These are phyloP conservation scores for Thereuonema tuberculata DNA, from an alignment of 1,140 invertebrate genomes.

Conservation along the genomic window DNA sequence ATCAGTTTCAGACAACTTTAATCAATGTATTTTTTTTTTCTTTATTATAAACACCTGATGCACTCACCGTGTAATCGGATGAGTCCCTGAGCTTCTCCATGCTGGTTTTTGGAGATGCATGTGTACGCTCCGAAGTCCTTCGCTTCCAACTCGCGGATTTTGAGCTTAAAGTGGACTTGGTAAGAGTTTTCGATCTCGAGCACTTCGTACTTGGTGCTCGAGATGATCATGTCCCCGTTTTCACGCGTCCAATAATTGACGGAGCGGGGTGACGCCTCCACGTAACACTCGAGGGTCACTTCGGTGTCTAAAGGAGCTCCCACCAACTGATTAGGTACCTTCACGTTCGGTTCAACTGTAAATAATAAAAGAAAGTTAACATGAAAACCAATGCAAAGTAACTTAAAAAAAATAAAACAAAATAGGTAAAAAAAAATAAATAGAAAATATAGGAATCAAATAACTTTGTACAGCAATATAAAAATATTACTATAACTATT, in stretches of 20 bases:
- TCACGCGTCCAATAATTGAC: slow-evolving; percentile 78
- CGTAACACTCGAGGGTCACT: slow-evolving; percentile 73
- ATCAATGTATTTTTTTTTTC: too few species aligned
- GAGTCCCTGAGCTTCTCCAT: slow-evolving; percentile 75
- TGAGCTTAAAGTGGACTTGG: slow-evolving; percentile 67
- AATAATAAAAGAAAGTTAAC: slow-evolving; percentile 16
- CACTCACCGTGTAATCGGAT: slow-evolving; percentile 76
- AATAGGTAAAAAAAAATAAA: not conserved
- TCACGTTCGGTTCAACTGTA: slow-evolving; percentile 72
- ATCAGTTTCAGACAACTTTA: too few species aligned
- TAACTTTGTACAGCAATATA: too few species aligned
- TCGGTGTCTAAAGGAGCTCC: slow-evolving; percentile 69
- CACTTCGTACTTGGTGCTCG: slow-evolving; percentile 59
- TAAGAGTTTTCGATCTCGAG: slow-evolving; percentile 45
- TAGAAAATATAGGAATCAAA: too few species aligned
- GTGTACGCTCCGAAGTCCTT: slow-evolving; percentile 73
- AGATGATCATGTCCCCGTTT: slow-evolving; percentile 64
- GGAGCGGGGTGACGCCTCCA: slow-evolving; percentile 74
- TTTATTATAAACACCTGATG: too few species aligned
- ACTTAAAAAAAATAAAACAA: not conserved
- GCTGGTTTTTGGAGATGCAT: slow-evolving; percentile 81
- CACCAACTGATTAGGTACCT: slow-evolving; percentile 75
- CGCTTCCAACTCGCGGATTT: slow-evolving; percentile 57
- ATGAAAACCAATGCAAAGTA: not conserved
- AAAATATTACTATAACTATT: too few species aligned